Evolutionary conservation across 2,888 invertebrate species (phyloP).

Genomic region (Odontomyia ornata): DNA sequence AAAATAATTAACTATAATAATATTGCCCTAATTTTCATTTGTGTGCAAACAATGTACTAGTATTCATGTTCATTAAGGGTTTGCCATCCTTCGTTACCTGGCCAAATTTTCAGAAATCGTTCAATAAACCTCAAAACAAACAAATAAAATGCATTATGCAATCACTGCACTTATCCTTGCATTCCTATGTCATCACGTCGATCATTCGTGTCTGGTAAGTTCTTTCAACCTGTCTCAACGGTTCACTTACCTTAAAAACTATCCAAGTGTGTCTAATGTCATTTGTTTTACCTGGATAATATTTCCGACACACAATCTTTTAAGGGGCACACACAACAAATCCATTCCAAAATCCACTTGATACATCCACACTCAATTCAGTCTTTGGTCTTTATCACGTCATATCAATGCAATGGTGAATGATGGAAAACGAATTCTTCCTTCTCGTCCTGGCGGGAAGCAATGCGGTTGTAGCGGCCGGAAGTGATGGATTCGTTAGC

Average conservation of each 20-base stretch:
- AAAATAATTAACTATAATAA: no score
- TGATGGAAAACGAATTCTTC: neutral
- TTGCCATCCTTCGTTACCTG: no score
- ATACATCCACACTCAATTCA: neutral
- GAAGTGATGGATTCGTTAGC: neutral
- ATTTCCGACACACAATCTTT: neutral
- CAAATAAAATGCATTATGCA: no score
- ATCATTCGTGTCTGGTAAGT: neutral
- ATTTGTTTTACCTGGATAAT: neutral
- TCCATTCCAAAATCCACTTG: neutral
- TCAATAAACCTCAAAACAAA: no score
- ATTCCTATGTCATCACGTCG: neutral
- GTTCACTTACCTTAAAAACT: slow-evolving; percentile 17
- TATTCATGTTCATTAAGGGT: no score
- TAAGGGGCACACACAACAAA: neutral
- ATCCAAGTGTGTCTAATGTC: slow-evolving; percentile 7
- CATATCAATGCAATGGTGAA: neutral
- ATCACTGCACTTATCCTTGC: neutral
- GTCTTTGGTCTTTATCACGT: no score
- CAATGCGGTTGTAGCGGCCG: neutral
- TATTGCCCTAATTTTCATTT: no score
- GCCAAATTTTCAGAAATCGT: no score
- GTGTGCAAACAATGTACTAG: no score
- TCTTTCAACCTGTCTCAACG: neutral
- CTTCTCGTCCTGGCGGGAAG: no score